phyloP scores from a whole-genome alignment of 2,888 invertebrate species.

The Tipula helvola region DNA sequence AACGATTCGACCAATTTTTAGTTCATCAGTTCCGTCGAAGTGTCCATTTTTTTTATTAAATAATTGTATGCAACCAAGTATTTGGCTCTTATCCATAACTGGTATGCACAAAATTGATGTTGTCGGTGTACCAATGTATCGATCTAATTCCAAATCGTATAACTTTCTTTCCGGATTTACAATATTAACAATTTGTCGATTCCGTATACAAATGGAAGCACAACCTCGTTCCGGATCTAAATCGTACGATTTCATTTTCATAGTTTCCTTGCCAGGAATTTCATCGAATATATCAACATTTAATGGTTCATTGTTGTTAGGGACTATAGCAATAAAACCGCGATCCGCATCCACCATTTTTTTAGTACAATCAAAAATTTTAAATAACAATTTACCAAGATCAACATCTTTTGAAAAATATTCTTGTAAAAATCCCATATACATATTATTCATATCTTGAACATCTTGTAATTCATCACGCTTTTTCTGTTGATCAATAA shows the following conservation, averaged over 20 bases:
- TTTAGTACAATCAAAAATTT: background rate
- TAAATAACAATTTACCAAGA: background rate
- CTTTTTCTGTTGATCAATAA: slow-evolving; percentile 34
- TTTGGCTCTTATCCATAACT: slow-evolving; percentile 38
- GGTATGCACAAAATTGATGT: slow-evolving; percentile 44
- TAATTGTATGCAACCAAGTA: slow-evolving; percentile 45
- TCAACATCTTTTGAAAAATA: background rate
- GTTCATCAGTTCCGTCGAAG: background rate
- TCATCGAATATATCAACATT: background rate
- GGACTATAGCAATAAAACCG: background rate
- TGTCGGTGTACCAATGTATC: slow-evolving; percentile 42
- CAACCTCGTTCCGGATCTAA: background rate
- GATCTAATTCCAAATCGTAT: slow-evolving; percentile 40
- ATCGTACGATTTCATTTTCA: background rate
- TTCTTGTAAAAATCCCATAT: slow-evolving; percentile 31
- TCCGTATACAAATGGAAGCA: background rate
- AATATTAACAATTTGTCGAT: slow-evolving; percentile 20
- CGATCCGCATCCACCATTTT: background rate
- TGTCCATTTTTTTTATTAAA: slow-evolving; percentile 37
- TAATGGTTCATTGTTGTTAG: background rate
- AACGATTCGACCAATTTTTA: background rate
- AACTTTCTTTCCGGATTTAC: slow-evolving; percentile 34
- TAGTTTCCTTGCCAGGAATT: background rate
- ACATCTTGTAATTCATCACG: slow-evolving; percentile 30
- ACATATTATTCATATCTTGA: slow-evolving; percentile 33